phyloP scores from a whole-genome alignment of 2,888 invertebrate genomes.

The Ormia ochracea region DNA sequence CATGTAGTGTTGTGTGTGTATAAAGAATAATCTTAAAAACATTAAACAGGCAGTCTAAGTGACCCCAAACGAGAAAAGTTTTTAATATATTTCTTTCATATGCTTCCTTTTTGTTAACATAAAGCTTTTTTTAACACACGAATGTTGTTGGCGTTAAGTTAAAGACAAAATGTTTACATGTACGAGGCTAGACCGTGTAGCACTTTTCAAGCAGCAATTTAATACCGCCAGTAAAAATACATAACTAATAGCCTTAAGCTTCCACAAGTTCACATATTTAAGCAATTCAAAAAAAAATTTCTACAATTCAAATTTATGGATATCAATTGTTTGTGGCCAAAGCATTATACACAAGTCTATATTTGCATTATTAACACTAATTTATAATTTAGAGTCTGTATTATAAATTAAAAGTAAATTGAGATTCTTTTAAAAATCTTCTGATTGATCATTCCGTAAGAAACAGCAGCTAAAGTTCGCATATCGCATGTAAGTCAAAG shows the following conservation, averaged over 20 bases:
- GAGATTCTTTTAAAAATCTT: background rate
- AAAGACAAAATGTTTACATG: background rate
- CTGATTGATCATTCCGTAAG: background rate
- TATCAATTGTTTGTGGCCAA: too few species aligned
- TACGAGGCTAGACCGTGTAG: background rate
- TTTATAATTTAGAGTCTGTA: background rate
- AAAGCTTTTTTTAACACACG: conserved; percentile 15
- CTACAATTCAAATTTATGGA: too few species aligned
- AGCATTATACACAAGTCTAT: too few species aligned
- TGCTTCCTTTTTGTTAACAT: conserved; percentile 21
- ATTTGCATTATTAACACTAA: background rate
- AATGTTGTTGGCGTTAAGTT: conserved; percentile 26
- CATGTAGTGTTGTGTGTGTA: conserved; percentile 2
- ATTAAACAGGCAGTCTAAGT: conserved; percentile 62
- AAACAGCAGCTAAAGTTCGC: background rate
- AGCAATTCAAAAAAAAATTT: too few species aligned
- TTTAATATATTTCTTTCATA: conserved; percentile 24
- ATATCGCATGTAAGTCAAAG: conserved; percentile 23
- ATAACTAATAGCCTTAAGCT: too few species aligned
- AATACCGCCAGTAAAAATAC: too few species aligned
- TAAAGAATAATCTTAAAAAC: conserved; percentile 58
- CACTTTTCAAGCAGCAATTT: background rate
- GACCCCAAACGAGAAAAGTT: conserved; percentile 62
- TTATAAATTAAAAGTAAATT: too few species aligned
- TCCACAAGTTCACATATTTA: too few species aligned